Evolutionary conservation across 2,797 vertebrate genomes (phyloP), one percentile per base, ranked within the genome.

Genomic region (Microctenopoma steveboyesi): DNA sequence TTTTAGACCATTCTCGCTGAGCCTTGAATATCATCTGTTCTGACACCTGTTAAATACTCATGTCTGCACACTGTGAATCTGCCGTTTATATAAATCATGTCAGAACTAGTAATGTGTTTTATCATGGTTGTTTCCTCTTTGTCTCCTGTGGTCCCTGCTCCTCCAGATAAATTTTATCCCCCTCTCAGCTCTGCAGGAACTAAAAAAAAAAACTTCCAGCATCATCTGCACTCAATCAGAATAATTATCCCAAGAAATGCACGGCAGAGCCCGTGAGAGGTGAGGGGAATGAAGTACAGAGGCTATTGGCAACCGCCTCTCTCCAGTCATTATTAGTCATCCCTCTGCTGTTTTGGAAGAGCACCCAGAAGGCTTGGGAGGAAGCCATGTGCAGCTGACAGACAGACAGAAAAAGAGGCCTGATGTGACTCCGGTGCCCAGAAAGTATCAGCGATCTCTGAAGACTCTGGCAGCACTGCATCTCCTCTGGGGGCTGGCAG

Each of bases 211-310:
- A 28, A 49, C 12, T 49, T 35, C 37, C 60, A 39, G 69, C 72
- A 86, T 91, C 90, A 90, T 91, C 90, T 90, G 87, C 79, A 82
- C 78, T 86, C 85, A 89, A 92, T 91, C 87, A 89, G 75, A 88
- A 84, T 86, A 90, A 91, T 89, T 82, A 89, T 85, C 78, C 83
- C 7, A 40, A 88, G 87, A 88, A 88, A 86, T 79, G 83, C 74
- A 69, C 43, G 47, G 59, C 78, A 62, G 81, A 87, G 85, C 61
- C 76, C 53, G 77, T 55, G 81, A 83, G 85, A 88, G 84, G 85
- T 89, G 86, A 79, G 77, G 78, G 83, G 82, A 87, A 84, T 65
- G 81, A 69, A 88, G 83, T 85, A 84, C 85, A 74, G 85, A 79
- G 86, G 88, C 86, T 85, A 63, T 76, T 90, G 88, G 89, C 89